Conservation (phyloP, 2,797 vertebrate species). For the Lagorchestes hirsutus region DNA sequence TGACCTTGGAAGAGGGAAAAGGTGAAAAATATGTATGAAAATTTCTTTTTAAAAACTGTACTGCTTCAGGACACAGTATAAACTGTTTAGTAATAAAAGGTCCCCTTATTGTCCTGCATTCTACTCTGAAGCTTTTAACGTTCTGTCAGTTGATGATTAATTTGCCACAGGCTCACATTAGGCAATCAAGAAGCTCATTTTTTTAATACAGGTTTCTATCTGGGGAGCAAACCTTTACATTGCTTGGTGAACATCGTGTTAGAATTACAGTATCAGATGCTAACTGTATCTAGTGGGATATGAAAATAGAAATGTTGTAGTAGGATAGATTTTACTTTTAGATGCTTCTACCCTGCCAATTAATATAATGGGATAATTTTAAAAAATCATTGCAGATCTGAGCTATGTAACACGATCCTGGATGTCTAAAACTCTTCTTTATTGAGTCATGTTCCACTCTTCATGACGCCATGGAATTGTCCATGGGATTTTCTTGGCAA, state of each 20-base stretch:
- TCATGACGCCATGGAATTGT: not conserved
- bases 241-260: not conserved
- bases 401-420: not conserved
- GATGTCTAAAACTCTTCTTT: not conserved
- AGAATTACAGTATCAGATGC: not conserved
- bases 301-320: not conserved
- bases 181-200: not conserved
- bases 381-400: conserved; percentile 8
- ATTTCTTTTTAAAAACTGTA: not conserved
- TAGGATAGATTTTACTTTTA: not conserved
- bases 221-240: not conserved
- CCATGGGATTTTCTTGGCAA: not conserved
- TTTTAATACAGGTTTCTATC: not conserved
- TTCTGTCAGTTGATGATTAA: not conserved
- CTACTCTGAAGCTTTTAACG: not conserved
- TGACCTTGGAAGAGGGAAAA: not conserved
- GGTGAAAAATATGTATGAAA: not conserved
- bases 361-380: not conserved
- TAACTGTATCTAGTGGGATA: not conserved
- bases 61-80: not conserved
- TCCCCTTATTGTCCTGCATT: not conserved
- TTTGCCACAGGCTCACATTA: not conserved
- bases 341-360: conserved; percentile 1
- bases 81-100: not conserved
- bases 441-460: not conserved